Conservation (phyloP, 1,140 invertebrate genomes). For the Lethocerus indicus region DNA sequence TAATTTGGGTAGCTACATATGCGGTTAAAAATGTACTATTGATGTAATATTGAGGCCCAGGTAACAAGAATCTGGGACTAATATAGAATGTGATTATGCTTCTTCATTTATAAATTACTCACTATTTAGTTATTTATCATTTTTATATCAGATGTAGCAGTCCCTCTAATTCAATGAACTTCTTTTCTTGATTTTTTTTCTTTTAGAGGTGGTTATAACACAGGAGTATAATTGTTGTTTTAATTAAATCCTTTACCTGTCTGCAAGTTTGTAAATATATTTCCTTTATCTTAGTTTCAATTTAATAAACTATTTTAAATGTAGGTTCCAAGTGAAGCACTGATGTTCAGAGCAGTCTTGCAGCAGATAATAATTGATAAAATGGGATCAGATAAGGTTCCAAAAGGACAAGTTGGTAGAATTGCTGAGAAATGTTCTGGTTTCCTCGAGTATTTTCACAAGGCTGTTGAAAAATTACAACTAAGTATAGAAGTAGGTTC, state of each 20-base stretch:
- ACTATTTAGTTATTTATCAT: too few relatives aligned
- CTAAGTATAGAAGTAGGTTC: constrained; percentile 20
- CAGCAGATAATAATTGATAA: constrained; percentile 36
- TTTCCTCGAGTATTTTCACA: constrained; percentile 44
- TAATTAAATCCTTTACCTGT: background rate
- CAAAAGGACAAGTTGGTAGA: constrained; percentile 27
- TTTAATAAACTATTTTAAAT: constrained; percentile 11
- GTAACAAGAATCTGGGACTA: too few relatives aligned
- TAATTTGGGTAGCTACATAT: too few relatives aligned
- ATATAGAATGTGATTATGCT: too few relatives aligned
- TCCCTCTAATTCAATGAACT: background rate
- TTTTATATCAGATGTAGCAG: background rate
- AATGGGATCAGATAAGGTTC: constrained; percentile 8
- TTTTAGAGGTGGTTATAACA: background rate
- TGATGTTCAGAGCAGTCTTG: constrained; percentile 57
- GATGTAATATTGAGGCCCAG: too few relatives aligned
- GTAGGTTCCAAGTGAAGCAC: constrained; percentile 32
- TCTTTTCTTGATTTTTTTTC: background rate
- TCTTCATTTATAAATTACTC: too few relatives aligned
- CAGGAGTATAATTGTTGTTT: background rate
- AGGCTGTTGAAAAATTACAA: constrained; percentile 36
- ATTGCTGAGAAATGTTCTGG: constrained; percentile 32
- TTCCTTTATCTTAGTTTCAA: constrained; percentile 1
- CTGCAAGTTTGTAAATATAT: background rate
- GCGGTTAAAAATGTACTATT: too few relatives aligned